These are phyloP conservation scores for Urocitellus parryii DNA, from an alignment of 2,113 vertebrate species.

Conservation along the genomic window DNA sequence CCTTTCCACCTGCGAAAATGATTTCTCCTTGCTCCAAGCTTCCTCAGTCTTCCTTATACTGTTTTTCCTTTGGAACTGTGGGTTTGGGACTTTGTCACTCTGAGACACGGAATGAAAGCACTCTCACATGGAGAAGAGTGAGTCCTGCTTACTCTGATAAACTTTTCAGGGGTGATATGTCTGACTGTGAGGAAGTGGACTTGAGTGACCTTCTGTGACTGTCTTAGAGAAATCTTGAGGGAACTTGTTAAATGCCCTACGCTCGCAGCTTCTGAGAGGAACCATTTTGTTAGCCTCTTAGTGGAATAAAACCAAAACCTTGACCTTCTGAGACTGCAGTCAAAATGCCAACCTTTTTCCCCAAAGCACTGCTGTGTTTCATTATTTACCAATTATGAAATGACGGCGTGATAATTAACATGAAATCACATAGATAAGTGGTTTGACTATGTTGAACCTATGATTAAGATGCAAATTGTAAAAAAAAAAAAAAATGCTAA, in stretches of 20 bases:
- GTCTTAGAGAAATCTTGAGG: neutral
- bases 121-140: neutral
- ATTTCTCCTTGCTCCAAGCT: neutral
- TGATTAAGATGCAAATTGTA: constrained; percentile 61
- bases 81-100: constrained; percentile 35
- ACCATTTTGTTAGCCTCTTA: neutral
- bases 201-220: neutral
- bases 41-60: neutral
- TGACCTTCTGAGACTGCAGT: constrained; percentile 1
- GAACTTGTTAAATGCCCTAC: neutral
- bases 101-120: constrained; percentile 11
- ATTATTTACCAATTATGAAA: constrained; percentile 59
- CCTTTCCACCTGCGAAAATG: constrained; percentile 5
- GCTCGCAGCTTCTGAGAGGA: neutral
- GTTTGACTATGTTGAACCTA: constrained; percentile 48
- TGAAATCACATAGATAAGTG: constrained; percentile 55
- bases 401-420: constrained; percentile 45
- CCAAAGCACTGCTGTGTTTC: neutral
- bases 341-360: constrained; percentile 8
- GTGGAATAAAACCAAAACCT: constrained; percentile 26
- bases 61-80: constrained; percentile 43
- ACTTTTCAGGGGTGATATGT: neutral
- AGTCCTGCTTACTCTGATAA: neutral
- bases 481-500: neutral
- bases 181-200: neutral